phyloP scores from a whole-genome alignment of 2,888 invertebrate genomes.

The Polietes domitor region DNA sequence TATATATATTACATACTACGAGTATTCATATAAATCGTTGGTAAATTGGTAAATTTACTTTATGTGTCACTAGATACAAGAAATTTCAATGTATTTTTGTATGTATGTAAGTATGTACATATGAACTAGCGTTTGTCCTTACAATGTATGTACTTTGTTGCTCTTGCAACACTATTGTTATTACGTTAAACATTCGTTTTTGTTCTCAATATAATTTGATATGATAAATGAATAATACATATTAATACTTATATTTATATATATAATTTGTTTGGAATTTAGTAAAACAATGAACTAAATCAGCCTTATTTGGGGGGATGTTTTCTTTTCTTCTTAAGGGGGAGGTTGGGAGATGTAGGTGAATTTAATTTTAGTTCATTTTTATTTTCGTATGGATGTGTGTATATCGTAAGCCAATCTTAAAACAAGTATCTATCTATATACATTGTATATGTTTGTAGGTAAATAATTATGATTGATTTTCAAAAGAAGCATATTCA shows the following conservation, averaged over 20 bases:
- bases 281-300: constrained; percentile 53
- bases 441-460: not conserved
- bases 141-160: constrained; percentile 15
- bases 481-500: not conserved
- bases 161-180: constrained; percentile 22
- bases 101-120: not conserved
- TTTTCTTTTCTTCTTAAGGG: constrained; percentile 10
- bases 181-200: constrained; percentile 7
- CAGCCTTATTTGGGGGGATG: constrained; percentile 57
- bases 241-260: constrained; percentile 22
- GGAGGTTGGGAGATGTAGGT: not conserved
- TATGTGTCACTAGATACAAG: not conserved
- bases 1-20: not conserved
- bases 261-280: constrained; percentile 38
- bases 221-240: constrained; percentile 54
- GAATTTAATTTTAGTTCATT: constrained; percentile 30
- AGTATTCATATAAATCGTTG: constrained; percentile 54
- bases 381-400: not conserved
- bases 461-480: not conserved
- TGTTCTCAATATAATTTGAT: constrained; percentile 44
- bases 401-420: constrained; percentile 16
- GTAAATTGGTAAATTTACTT: constrained; percentile 50
- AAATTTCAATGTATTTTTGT: constrained; percentile 28
- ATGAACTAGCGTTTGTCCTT: not conserved
- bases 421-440: not conserved